A percentile compares a stretch with the other conserved stretches of the same genome.
These are phyloP conservation scores for Pao palembangensis DNA, from an alignment of 2,113 vertebrate genomes.

Conservation along the genomic window DNA sequence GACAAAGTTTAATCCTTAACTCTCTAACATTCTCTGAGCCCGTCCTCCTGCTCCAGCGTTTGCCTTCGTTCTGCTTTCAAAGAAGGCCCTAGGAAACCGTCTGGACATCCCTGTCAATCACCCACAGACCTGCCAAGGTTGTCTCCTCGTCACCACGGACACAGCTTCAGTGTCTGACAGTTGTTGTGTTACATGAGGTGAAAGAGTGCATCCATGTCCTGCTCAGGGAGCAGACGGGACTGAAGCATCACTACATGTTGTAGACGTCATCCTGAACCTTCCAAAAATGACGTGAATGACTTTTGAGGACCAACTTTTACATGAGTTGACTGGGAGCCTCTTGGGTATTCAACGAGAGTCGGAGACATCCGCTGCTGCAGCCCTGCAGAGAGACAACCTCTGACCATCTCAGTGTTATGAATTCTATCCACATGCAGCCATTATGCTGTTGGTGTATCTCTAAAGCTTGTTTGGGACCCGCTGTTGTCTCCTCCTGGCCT, in stretches of 20 bases:
- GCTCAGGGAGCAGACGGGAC: not conserved
- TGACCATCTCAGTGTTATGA: conserved; percentile 48
- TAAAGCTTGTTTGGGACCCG: conserved; percentile 62
- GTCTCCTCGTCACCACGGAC: conserved; percentile 13
- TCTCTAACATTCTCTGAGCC: conserved; percentile 19
- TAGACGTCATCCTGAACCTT: conserved; percentile 14
- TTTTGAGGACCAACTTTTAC: conserved; percentile 27
- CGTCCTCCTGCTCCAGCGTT: conserved; percentile 3
- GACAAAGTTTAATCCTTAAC: conserved; percentile 58
- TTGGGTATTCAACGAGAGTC: conserved; percentile 61
- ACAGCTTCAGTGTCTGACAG: conserved; percentile 40
- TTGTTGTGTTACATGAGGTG: conserved; percentile 33
- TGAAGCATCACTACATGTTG: not conserved
- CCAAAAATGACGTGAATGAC: conserved; percentile 30
- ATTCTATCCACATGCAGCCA: conserved; percentile 63
- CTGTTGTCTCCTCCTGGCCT: conserved; percentile 59
- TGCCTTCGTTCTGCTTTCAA: conserved; percentile 53
- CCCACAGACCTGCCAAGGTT: conserved; percentile 30
- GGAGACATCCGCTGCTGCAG: conserved; percentile 44
- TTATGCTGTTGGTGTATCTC: conserved; percentile 59
- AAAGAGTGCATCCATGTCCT: conserved; percentile 24
- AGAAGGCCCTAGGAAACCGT: conserved; percentile 61
- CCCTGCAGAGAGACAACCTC: conserved; percentile 57
- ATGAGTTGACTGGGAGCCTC: conserved; percentile 27
- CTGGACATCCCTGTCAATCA: conserved; percentile 42